Evolutionary conservation across 1,140 invertebrate genomes (phyloP), one percentile per base, ranked within the genome.

Genomic region (Ips nitidus): DNA sequence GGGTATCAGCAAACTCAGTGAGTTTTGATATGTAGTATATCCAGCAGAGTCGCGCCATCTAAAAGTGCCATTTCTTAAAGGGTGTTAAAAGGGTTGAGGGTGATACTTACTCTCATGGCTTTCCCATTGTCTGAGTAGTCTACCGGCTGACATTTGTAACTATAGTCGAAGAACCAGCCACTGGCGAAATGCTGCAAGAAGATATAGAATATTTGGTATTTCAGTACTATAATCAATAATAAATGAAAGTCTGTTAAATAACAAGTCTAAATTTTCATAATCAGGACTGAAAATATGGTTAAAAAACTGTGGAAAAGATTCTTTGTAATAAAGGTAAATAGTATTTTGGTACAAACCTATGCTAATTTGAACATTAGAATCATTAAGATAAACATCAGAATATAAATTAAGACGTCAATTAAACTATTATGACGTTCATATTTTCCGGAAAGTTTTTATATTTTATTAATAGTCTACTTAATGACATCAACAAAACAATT

Each of bases 21-120:
- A 95, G 87, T 82, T 99, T 99, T 55, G 95, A 98, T 81, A 98
- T 91, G 83, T 97, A 99, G 81, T 98, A 98, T 86, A 94, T 94
- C 91, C 94, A 98, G 78, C 95, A 94, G 8, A 95, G 87, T 75
- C 92, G 91, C 0, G 94, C 89, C 93, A 98, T 97, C 91, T 96
- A 53, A 40, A 74, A 70, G 39, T 37, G 40, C 38, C n/a, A 5
- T 37, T 55, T 55, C 37, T 55, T 47, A 22, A 22, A 50, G 3
- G 45, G 6, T 50, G 45, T 8, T 6, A 55, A 6, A 36, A 55
- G n/a, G 37, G 40, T 8, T 43, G 8, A 37, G 41, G 2, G 41
- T 8, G 40, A 55, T 37, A 87, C 90, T 89, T 84, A 95, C 92
- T 84, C 91, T 86, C 78, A 90, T 84, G 53, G 92, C 91, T 80